phyloP scores from a whole-genome alignment of 2,888 invertebrate genomes.

The Orthosia gracilis region DNA sequence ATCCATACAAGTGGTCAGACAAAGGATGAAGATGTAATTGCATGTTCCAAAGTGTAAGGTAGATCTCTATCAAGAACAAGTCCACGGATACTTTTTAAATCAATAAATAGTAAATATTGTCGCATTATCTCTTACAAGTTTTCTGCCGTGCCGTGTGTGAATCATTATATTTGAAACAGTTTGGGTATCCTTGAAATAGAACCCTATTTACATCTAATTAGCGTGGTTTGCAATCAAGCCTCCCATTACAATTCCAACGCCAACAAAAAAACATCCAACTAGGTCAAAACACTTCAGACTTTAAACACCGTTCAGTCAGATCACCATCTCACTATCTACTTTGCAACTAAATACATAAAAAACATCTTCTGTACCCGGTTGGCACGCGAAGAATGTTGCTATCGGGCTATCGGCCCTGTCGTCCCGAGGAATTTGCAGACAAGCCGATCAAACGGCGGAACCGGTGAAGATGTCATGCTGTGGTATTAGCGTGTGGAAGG shows the following conservation, averaged over 20 bases:
- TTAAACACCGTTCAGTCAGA: not conserved
- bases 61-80: no score
- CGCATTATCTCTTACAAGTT: no score
- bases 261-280: constrained; percentile 16
- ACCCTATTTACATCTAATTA: not conserved
- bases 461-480: not conserved
- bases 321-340: constrained; percentile 36
- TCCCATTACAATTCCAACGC: not conserved
- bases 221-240: not conserved
- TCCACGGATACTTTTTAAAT: no score
- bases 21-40: no score
- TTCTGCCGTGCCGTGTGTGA: no score
- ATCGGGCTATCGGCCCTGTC: not conserved
- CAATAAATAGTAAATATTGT: no score
- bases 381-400: constrained; percentile 36
- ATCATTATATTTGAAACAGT: no score
- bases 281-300: constrained; percentile 14
- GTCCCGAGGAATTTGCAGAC: constrained; percentile 26
- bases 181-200: no score
- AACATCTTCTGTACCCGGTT: not conserved
- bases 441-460: not conserved
- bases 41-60: no score
- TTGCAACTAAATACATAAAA: constrained; percentile 13
- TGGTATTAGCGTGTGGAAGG: not conserved
- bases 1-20: no score